Evolutionary conservation across 1,140 invertebrate genomes (phyloP).

Genomic region (Orchestia grillus): DNA sequence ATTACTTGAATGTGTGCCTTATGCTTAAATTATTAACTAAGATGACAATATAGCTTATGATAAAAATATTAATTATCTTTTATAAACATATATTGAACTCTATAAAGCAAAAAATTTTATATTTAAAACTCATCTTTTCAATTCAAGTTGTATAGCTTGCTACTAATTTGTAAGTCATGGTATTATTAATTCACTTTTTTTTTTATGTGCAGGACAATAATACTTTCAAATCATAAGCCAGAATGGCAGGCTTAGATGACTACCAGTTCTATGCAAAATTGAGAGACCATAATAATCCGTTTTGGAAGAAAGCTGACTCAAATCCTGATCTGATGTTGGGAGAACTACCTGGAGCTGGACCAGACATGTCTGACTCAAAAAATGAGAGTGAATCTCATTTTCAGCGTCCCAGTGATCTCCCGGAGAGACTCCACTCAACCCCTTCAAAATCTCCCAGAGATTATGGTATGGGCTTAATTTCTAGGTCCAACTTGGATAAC

Average conservation of each 20-base stretch:
- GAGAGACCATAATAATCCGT: conserved; percentile 65
- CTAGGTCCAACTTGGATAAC: too few species aligned
- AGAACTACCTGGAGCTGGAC: conserved; percentile 17
- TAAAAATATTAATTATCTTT: too few species aligned
- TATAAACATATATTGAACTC: too few species aligned
- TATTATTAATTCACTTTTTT: too few species aligned
- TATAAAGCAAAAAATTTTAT: too few species aligned
- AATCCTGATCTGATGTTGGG: neutral
- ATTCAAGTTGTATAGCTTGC: too few species aligned
- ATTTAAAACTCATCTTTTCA: too few species aligned
- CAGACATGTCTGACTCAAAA: conserved; percentile 22
- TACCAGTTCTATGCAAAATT: conserved; percentile 67
- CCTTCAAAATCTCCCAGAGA: conserved; percentile 44
- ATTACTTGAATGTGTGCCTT: too few species aligned
- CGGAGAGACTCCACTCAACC: conserved; percentile 58
- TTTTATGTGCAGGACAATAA: neutral
- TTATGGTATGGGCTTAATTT: neutral
- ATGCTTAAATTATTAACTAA: too few species aligned
- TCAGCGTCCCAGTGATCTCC: conserved; percentile 62
- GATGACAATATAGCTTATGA: too few species aligned
- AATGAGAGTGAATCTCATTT: conserved; percentile 23
- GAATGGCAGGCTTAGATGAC: conserved; percentile 67
- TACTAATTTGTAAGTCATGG: too few species aligned
- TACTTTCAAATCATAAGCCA: neutral
- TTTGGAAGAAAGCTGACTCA: conserved; percentile 63